A percentile compares a stretch with the other conserved stretches of the same genome.
phyloP scores from a whole-genome alignment of 2,113 vertebrate genomes.

The Meleagris gallopavo region DNA sequence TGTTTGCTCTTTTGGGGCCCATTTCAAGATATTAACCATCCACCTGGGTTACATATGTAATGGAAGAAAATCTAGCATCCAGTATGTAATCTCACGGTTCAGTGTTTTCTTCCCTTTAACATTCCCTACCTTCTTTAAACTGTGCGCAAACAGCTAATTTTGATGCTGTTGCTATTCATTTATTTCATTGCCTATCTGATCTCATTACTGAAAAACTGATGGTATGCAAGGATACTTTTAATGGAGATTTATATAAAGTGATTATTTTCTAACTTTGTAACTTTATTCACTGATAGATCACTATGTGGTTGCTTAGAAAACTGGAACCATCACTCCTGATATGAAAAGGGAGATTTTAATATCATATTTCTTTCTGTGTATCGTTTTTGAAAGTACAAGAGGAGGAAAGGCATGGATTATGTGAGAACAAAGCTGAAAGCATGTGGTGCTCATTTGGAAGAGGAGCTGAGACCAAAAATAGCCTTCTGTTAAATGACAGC shows the following conservation, averaged over 20 bases:
- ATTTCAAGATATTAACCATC: constrained; percentile 1
- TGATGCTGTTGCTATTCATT: not conserved
- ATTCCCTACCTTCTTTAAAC: not conserved
- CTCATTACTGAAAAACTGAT: not conserved
- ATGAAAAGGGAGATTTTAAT: not conserved
- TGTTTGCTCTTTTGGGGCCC: not conserved
- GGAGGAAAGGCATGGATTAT: not conserved
- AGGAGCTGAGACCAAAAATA: not conserved
- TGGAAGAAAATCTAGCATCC: not conserved
- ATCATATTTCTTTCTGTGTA: not conserved
- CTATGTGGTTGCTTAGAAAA: not conserved
- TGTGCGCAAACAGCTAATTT: not conserved
- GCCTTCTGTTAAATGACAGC: too few relatives aligned
- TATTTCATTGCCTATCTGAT: not conserved
- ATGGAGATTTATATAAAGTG: not conserved
- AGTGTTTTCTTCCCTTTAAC: not conserved
- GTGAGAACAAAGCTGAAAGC: not conserved
- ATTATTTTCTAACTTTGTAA: not conserved
- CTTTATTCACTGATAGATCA: not conserved
- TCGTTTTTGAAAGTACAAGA: not conserved
- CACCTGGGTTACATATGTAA: not conserved
- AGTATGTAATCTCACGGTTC: not conserved
- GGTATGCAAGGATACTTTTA: not conserved
- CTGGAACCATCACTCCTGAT: not conserved
- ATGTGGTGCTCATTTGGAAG: not conserved